A percentile compares a stretch with the other conserved stretches of the same genome.
Conservation (phyloP, 2,888 invertebrate genomes). For the Trilocha varians region DNA sequence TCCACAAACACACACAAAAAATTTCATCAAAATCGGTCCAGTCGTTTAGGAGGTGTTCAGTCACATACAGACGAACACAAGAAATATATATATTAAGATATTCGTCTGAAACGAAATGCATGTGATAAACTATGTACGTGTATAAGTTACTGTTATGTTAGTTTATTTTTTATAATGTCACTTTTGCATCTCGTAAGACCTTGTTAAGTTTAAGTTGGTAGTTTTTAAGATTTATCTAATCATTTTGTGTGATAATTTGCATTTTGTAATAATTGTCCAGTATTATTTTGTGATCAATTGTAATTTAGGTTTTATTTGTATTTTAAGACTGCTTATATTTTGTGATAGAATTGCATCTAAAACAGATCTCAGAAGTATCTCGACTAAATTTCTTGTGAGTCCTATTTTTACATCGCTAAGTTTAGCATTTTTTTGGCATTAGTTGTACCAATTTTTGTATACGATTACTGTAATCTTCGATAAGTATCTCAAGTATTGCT, state of each 20-base stretch:
- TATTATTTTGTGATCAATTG: conserved; percentile 28
- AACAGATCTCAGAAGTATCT: conserved; percentile 18
- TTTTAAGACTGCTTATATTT: conserved; percentile 14
- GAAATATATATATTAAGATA: no score
- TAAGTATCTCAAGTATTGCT: background rate
- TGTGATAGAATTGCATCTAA: conserved; percentile 20
- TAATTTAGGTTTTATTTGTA: background rate
- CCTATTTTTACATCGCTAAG: background rate
- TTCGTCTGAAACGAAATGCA: no score
- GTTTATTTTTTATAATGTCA: no score
- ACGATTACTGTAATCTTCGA: background rate
- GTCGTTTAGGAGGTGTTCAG: no score
- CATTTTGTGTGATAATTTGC: background rate
- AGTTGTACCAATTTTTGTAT: conserved; percentile 6
- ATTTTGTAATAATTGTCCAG: conserved; percentile 1
- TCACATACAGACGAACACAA: no score
- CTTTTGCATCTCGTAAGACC: no score
- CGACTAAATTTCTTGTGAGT: background rate
- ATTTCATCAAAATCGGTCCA: no score
- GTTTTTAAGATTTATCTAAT: background rate
- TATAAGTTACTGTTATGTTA: no score
- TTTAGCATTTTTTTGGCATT: background rate
- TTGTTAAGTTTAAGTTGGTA: background rate
- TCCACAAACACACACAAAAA: no score
- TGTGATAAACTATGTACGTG: no score